Evolutionary conservation across 2,888 invertebrate species (phyloP).

Genomic region (Deilephila elpenor): DNA sequence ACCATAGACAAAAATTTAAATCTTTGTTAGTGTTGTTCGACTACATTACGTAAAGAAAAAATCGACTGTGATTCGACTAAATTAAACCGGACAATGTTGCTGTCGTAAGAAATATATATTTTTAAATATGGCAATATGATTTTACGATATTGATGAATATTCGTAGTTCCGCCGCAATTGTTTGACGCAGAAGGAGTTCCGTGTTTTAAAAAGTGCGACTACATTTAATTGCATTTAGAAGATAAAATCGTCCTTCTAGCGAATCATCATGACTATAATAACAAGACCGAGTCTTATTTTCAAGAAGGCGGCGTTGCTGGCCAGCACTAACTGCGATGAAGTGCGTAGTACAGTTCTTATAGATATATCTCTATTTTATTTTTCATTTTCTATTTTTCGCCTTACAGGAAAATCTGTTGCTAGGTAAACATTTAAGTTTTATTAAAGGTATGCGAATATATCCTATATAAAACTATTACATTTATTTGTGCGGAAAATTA

Average conservation of each 20-base stretch:
- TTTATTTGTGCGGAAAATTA: too few species aligned
- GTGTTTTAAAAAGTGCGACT: constrained; percentile 15
- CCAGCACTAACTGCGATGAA: constrained; percentile 70
- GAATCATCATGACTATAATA: constrained; percentile 89
- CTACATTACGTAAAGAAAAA: constrained; percentile 26
- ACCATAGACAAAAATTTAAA: constrained; percentile 53
- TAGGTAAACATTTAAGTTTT: not conserved
- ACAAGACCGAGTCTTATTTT: constrained; percentile 88
- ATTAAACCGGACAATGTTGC: constrained; percentile 24
- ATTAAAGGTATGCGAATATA: too few species aligned
- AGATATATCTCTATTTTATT: constrained; percentile 35
- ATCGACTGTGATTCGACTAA: constrained; percentile 21
- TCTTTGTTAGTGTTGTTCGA: constrained; percentile 32
- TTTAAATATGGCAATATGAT: constrained; percentile 42
- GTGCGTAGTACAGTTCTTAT: constrained; percentile 50
- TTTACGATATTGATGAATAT: constrained; percentile 49
- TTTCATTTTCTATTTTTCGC: not conserved
- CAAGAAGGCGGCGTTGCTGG: constrained; percentile 89
- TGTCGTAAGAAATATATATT: constrained; percentile 30
- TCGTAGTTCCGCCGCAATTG: constrained; percentile 36
- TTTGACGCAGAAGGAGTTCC: constrained; percentile 26
- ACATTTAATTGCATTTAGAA: not conserved
- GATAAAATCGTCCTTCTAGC: constrained; percentile 27
- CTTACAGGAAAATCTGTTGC: not conserved
- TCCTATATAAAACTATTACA: too few species aligned